Percentiles rank a stretch among this genome's conserved stretches.
Evolutionary conservation across 1,140 invertebrate genomes (phyloP).

Genomic region (Bombus soroeensis): DNA sequence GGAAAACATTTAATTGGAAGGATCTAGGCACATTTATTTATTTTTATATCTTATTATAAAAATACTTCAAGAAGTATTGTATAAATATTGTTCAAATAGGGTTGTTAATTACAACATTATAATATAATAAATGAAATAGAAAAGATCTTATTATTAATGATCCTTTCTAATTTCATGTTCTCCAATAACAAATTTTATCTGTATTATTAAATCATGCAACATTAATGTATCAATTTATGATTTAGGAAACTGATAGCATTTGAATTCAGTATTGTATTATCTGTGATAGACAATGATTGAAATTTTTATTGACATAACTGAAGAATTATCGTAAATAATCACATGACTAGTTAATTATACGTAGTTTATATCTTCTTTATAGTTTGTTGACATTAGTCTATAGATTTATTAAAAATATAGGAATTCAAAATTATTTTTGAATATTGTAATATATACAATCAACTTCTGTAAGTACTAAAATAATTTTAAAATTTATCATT

Average conservation of each 20-base stretch:
- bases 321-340: background rate
- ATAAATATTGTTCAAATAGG: background rate
- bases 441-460: background rate
- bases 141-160: background rate
- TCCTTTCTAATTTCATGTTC: constrained; percentile 33
- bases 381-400: constrained; percentile 20
- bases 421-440: background rate
- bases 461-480: constrained; percentile 6
- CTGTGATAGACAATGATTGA: constrained; percentile 26
- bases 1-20: constrained; percentile 40
- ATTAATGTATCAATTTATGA: constrained; percentile 23
- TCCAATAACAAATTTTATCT: constrained; percentile 30
- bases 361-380: constrained; percentile 22
- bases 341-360: background rate
- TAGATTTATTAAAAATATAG: background rate
- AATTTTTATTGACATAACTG: constrained; percentile 17
- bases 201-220: constrained; percentile 23
- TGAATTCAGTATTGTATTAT: constrained; percentile 23
- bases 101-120: background rate
- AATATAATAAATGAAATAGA: background rate
- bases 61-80: background rate
- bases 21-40: background rate
- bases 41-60: background rate
- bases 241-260: constrained; percentile 24
- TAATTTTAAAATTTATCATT: constrained; percentile 11